Percentiles rank a stretch among this genome's conserved stretches.
phyloP scores from a whole-genome alignment of 1,140 invertebrate genomes.

The Papilio xuthus region DNA sequence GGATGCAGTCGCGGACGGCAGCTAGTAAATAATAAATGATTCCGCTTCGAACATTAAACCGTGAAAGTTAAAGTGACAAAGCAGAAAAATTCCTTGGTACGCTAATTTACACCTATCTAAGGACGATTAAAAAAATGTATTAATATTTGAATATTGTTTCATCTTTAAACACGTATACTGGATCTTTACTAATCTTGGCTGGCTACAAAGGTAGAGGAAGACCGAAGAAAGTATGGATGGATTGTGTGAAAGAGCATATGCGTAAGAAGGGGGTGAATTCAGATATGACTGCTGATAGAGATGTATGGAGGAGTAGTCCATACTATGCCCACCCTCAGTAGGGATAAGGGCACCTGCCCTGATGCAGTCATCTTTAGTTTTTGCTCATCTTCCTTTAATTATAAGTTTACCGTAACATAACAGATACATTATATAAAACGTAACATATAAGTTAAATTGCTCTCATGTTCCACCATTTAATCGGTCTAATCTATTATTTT shows the following conservation, averaged over 20 bases:
- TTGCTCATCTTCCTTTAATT: background rate
- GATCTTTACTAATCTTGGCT: background rate
- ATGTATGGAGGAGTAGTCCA: no score
- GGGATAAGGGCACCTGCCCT: no score
- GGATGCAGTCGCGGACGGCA: no score
- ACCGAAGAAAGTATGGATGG: no score
- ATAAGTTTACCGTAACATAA: background rate
- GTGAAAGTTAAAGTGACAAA: background rate
- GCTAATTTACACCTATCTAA: background rate
- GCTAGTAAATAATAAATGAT: no score
- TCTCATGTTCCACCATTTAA: background rate
- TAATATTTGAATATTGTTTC: background rate
- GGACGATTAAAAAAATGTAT: background rate
- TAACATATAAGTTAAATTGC: background rate
- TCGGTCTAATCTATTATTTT: conserved; percentile 14
- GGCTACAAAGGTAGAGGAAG: no score
- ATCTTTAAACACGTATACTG: background rate
- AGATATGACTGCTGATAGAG: no score
- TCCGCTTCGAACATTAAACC: background rate
- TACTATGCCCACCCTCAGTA: no score
- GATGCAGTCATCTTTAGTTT: no score
- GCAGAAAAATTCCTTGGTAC: background rate
- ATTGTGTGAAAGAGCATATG: no score
- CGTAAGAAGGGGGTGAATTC: no score
- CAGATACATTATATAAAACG: background rate